phyloP scores from a whole-genome alignment of 2,797 vertebrate species.

The Nannoperca obscura region DNA sequence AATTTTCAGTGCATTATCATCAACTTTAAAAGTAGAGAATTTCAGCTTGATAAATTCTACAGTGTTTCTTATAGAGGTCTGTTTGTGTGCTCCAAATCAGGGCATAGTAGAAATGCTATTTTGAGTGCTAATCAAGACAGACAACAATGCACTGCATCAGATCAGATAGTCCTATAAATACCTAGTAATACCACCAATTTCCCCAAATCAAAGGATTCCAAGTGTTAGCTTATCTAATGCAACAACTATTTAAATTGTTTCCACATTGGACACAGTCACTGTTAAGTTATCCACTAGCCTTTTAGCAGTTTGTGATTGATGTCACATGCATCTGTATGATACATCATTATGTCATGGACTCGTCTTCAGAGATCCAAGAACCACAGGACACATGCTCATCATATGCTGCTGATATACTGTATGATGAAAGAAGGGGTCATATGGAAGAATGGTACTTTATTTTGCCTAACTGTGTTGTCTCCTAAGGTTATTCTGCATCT shows the following conservation, averaged over 20 bases:
- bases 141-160: background rate
- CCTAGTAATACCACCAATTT: background rate
- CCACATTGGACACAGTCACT: background rate
- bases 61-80: background rate
- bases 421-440: background rate
- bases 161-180: background rate
- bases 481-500: constrained; percentile 11
- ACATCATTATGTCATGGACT: constrained; percentile 2
- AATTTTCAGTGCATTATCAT: background rate
- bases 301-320: constrained; percentile 2
- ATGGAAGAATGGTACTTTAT: background rate
- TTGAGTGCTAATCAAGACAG: background rate
- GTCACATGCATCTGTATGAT: constrained; percentile 5
- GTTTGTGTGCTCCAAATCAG: too few relatives aligned
- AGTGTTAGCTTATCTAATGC: background rate
- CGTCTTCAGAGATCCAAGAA: constrained; percentile 8
- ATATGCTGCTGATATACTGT: background rate
- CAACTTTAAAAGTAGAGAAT: background rate
- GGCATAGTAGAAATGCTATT: background rate
- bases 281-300: background rate
- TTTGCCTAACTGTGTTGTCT: background rate
- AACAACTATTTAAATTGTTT: constrained; percentile 4
- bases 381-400: constrained; percentile 21
- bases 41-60: background rate
- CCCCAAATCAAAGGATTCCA: background rate